Evolutionary conservation across 2,113 vertebrate genomes (phyloP), one percentile per base, ranked within the genome.

Genomic region (Mus spicilegus): DNA sequence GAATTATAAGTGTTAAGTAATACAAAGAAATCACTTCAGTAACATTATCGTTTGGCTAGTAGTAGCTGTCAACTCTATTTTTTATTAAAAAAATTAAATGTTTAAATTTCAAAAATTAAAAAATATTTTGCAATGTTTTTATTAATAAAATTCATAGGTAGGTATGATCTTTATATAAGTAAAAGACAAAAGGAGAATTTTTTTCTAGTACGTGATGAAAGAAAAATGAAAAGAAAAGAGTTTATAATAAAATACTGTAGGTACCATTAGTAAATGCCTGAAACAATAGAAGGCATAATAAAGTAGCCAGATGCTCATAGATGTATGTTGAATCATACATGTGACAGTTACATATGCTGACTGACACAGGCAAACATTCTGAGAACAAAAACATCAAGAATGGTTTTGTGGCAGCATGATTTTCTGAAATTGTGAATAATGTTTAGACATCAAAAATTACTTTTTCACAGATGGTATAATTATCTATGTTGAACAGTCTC

Each of bases 381-480:
- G 33, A 49, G 69, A 90, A 85, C 39, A 87, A 82, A 82, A 67
- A 87, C 7, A 61, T 39, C 20, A 46, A 94, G 78, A 75, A 33
- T 54, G 5, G 20, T 19, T 92, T 87, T 36, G 30, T 49, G 39
- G 65, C 65, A 81, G 80, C 24, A 76, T 22, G 4, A n/a, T 89
- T 94, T 94, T 86, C 46, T 94, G 28, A 94, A 96, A 77, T 85
- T 86, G 42, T 75, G 51, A 51, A 91, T 63, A 86, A 96, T 58
- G n/a, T 89, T 63, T 91, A 56, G 13, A 86, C 54, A 92, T 90
- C 46, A 70, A 70, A 89, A 92, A 92, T 67, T 46, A 70, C n/a
- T 90, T 85, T 90, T 87, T 72, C 67, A n/a, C 67, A 56, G 67
- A 87, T 87, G 86, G 67, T 72, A 56, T 56, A 26, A 39, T 88